These are phyloP conservation scores for Anastatus disparis DNA, from an alignment of 1,140 invertebrate genomes.

Conservation along the genomic window DNA sequence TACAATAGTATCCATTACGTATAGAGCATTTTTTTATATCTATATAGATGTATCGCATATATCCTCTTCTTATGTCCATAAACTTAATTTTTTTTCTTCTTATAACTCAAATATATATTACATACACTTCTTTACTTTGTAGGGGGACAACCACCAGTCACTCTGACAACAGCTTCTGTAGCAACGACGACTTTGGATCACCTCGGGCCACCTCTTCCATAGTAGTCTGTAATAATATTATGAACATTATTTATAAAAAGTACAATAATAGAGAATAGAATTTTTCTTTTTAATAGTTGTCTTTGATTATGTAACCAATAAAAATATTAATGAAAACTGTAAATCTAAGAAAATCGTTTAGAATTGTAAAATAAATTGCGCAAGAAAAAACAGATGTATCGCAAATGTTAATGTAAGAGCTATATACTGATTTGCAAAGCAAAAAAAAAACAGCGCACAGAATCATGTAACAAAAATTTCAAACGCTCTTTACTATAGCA, in stretches of 20 bases:
- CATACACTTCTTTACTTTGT: constrained; percentile 58
- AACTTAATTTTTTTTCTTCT: constrained; percentile 10
- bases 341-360: constrained; percentile 40
- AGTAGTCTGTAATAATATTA: constrained; percentile 72
- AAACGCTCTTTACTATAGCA: constrained; percentile 4
- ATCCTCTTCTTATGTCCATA: constrained; percentile 45
- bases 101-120: constrained; percentile 61
- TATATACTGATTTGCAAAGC: constrained; percentile 37
- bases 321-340: constrained; percentile 1
- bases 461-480: constrained; percentile 31
- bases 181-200: constrained; percentile 78
- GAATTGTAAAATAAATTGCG: constrained; percentile 22
- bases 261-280: too few species aligned
- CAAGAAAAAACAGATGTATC: constrained; percentile 30
- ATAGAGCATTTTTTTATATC: constrained; percentile 51
- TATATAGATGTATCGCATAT: constrained; percentile 46
- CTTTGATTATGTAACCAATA: background rate
- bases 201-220: constrained; percentile 77
- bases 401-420: constrained; percentile 28
- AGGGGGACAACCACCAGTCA: constrained; percentile 67
- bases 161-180: constrained; percentile 83
- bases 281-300: too few species aligned
- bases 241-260: too few species aligned
- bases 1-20: constrained; percentile 65
- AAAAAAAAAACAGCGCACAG: constrained; percentile 37